Evolutionary conservation across 2,113 vertebrate genomes (phyloP).

Genomic region (Salvelinus sp.): DNA sequence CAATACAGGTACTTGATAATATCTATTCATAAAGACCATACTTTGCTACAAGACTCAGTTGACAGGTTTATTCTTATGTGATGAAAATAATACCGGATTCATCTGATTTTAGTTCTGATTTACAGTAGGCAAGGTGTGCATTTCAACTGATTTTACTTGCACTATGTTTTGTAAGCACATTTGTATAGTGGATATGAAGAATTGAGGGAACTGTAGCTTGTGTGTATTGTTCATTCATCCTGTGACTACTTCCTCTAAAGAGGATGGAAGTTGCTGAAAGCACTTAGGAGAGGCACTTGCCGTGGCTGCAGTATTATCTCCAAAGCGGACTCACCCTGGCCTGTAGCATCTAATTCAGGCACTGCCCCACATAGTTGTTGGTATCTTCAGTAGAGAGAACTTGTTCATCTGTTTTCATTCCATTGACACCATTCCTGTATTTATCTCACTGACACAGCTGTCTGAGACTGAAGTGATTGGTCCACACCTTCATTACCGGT

Average conservation of each 20-base stretch:
- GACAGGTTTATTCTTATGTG: background rate
- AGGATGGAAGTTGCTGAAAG: slow-evolving; percentile 38
- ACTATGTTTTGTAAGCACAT: background rate
- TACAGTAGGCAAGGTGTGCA: background rate
- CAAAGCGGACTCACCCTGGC: slow-evolving; percentile 2
- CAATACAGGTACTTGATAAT: slow-evolving; percentile 22
- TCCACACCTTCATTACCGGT: background rate
- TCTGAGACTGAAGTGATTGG: slow-evolving; percentile 24
- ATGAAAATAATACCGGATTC: background rate
- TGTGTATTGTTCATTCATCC: slow-evolving; percentile 28
- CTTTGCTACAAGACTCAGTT: background rate
- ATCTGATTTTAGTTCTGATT: background rate
- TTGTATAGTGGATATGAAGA: background rate
- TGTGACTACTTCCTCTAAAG: slow-evolving; percentile 50
- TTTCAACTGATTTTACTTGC: background rate
- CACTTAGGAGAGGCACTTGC: slow-evolving; percentile 51
- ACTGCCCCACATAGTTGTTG: background rate
- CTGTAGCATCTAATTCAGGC: background rate
- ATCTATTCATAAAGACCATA: background rate
- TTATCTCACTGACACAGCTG: background rate
- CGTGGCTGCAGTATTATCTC: slow-evolving; percentile 39
- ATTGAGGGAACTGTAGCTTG: background rate
- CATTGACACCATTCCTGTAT: background rate
- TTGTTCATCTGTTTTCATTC: background rate
- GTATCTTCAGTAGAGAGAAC: background rate